Conservation (phyloP, 2,888 invertebrate species). For the Endotricha flammealis region DNA sequence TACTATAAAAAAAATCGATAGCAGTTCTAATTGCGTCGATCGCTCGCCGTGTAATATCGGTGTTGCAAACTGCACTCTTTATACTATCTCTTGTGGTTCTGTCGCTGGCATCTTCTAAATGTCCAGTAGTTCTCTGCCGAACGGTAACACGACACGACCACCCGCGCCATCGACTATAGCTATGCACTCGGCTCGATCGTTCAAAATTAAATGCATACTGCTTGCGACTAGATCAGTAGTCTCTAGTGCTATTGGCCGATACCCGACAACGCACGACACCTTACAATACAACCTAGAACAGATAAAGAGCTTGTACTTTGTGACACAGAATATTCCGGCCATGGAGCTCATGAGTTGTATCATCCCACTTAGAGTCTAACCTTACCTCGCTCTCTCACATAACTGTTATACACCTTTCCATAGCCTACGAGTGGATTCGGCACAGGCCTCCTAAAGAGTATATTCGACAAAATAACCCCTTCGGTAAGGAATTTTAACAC, state of each 20-base stretch:
- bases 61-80: slow-evolving; percentile 79
- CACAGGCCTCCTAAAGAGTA: slow-evolving; percentile 79
- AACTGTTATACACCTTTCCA: slow-evolving; percentile 77
- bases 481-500: slow-evolving; percentile 79
- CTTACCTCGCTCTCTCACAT: slow-evolving; percentile 74
- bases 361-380: slow-evolving; percentile 64
- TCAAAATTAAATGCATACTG: slow-evolving; percentile 75
- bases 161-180: slow-evolving; percentile 69
- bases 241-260: slow-evolving; percentile 76
- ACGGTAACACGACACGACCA: slow-evolving; percentile 61
- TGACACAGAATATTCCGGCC: slow-evolving; percentile 71
- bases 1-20: neutral
- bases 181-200: slow-evolving; percentile 74
- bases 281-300: slow-evolving; percentile 67
- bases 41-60: slow-evolving; percentile 61
- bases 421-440: slow-evolving; percentile 79
- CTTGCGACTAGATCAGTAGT: slow-evolving; percentile 77
- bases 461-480: slow-evolving; percentile 80
- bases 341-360: slow-evolving; percentile 61
- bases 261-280: slow-evolving; percentile 75
- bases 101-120: slow-evolving; percentile 71
- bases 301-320: slow-evolving; percentile 77
- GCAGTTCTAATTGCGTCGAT: slow-evolving; percentile 26
- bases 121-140: slow-evolving; percentile 67
- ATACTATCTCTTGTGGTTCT: slow-evolving; percentile 74